Conservation (phyloP, 1,140 invertebrate genomes). For the Druon quercuslanigerum region DNA sequence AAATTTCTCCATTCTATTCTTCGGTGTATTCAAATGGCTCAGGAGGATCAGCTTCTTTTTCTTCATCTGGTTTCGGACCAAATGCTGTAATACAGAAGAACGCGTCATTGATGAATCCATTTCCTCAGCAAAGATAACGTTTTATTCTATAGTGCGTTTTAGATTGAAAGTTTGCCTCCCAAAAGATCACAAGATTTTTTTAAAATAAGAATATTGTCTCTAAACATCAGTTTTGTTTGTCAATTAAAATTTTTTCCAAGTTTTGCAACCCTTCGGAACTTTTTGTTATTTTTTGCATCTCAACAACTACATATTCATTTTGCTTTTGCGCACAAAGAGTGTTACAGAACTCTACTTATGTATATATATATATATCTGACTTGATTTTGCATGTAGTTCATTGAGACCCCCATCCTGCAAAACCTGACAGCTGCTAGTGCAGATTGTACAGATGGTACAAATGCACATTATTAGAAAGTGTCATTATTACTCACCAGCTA, state of each 20-base stretch:
- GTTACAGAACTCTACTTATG: too few species aligned
- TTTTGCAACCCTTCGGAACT: too few species aligned
- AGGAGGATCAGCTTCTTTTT: constrained; percentile 96
- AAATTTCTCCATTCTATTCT: constrained; percentile 77
- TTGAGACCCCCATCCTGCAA: too few species aligned
- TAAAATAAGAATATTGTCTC: not conserved
- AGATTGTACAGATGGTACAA: not conserved
- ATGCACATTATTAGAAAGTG: not conserved
- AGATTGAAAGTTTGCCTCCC: not conserved
- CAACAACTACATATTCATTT: too few species aligned
- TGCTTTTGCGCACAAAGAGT: too few species aligned
- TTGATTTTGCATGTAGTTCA: too few species aligned
- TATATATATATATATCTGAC: too few species aligned
- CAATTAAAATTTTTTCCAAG: too few species aligned
- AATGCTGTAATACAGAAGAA: constrained; percentile 80
- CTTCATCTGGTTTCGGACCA: constrained; percentile 94
- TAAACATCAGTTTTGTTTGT: too few species aligned
- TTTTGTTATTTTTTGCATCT: too few species aligned
- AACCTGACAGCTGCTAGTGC: too few species aligned
- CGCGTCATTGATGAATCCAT: not conserved
- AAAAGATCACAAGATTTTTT: constrained; percentile 13
- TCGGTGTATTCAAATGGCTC: constrained; percentile 97
- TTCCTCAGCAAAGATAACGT: not conserved
- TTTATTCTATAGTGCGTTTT: not conserved
- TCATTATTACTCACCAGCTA: constrained; percentile 79